Conservation (phyloP, 2,888 invertebrate species). For the Portevinia maculata region DNA sequence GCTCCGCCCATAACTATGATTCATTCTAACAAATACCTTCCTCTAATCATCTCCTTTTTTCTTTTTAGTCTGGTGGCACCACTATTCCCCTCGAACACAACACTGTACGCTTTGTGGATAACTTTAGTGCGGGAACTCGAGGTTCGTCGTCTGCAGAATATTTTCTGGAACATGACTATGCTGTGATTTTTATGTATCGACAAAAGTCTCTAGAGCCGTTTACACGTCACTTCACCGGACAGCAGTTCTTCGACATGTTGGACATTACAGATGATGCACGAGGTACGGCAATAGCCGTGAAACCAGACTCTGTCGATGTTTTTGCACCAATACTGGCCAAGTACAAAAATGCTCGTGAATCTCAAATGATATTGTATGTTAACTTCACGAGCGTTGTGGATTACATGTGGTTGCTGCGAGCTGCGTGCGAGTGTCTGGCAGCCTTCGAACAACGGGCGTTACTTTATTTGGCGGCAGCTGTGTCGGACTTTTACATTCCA, state of each 20-base stretch:
- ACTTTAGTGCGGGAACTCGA: slow-evolving; percentile 98
- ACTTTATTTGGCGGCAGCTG: slow-evolving; percentile 98
- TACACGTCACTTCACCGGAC: slow-evolving; percentile 92
- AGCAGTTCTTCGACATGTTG: slow-evolving; percentile 91
- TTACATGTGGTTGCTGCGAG: slow-evolving; percentile 95
- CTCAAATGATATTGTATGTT: slow-evolving; percentile 89
- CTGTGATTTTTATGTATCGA: slow-evolving; percentile 97
- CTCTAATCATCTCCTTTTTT: slow-evolving; percentile 17
- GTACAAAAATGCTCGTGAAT: slow-evolving; percentile 91
- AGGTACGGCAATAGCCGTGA: slow-evolving; percentile 87
- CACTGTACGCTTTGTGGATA: slow-evolving; percentile 98
- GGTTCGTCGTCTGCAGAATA: slow-evolving; percentile 98
- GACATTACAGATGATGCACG: slow-evolving; percentile 85
- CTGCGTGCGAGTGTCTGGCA: slow-evolving; percentile 90
- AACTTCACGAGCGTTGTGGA: slow-evolving; percentile 94
- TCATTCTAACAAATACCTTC: too few species aligned
- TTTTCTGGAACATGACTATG: slow-evolving; percentile 93
- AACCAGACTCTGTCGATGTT: slow-evolving; percentile 88
- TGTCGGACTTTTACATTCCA: slow-evolving; percentile 99
- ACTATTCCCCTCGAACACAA: slow-evolving; percentile 98
- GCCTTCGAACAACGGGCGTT: slow-evolving; percentile 87
- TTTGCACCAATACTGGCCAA: slow-evolving; percentile 88
- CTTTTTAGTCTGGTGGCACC: slow-evolving; percentile 94
- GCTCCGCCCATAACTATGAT: too few species aligned
- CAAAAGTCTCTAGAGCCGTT: slow-evolving; percentile 96